Evolutionary conservation across 92 coral and sea anemone genomes (phyloP).

Genomic region (Virgularia gustaviana): DNA sequence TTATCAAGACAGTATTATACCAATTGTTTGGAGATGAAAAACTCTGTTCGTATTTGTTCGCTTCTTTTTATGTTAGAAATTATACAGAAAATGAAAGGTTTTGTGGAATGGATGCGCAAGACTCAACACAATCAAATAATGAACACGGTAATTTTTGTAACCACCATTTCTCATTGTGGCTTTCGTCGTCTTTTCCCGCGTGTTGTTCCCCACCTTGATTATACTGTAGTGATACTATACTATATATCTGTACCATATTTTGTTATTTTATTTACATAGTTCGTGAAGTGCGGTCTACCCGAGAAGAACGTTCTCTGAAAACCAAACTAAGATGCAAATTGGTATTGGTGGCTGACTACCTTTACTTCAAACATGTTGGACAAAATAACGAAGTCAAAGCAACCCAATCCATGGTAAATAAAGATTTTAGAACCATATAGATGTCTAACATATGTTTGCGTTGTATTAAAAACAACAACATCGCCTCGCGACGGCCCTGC

Average conservation of each 20-base stretch:
- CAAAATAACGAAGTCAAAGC: slow-evolving; percentile 36
- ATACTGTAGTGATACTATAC: too few relatives aligned
- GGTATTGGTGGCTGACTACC: slow-evolving; percentile 73
- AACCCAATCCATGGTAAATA: slow-evolving; percentile 84
- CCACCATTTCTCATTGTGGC: too few relatives aligned
- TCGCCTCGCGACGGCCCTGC: neutral
- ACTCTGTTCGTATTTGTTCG: too few relatives aligned
- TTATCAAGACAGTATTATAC: too few relatives aligned
- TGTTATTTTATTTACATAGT: too few relatives aligned
- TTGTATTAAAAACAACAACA: neutral
- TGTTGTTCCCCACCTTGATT: too few relatives aligned
- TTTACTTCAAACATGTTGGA: slow-evolving; percentile 64
- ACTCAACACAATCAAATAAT: neutral
- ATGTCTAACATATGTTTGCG: neutral
- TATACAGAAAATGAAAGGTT: slow-evolving; percentile 17
- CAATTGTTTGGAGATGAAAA: too few relatives aligned
- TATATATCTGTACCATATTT: too few relatives aligned
- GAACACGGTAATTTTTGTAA: neutral
- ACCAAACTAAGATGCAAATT: slow-evolving; percentile 65
- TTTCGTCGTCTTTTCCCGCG: too few relatives aligned
- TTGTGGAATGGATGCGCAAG: neutral
- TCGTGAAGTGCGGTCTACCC: slow-evolving; percentile 35
- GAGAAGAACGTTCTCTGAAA: slow-evolving; percentile 48
- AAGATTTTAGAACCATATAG: neutral
- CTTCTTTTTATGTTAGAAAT: slow-evolving; percentile 5